These are phyloP conservation scores for Brachionus asplanchnoidis DNA, from an alignment of 1,140 invertebrate genomes.

Conservation along the genomic window DNA sequence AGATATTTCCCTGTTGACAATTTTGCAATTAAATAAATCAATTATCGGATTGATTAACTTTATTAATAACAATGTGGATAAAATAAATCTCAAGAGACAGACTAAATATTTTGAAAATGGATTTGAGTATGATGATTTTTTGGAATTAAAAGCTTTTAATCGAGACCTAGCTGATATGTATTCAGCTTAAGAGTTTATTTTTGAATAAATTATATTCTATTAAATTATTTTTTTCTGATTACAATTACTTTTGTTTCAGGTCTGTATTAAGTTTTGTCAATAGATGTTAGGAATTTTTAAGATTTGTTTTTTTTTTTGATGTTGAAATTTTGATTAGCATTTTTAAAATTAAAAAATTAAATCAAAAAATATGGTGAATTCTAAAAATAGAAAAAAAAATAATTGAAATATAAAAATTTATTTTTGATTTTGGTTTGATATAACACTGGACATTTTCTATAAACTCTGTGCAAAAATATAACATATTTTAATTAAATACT, in stretches of 20 bases:
- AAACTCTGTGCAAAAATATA: too few species aligned
- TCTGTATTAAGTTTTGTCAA: too few species aligned
- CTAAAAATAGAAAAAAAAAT: too few species aligned
- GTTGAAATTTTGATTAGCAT: too few species aligned
- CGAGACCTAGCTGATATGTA: background rate
- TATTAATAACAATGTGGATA: background rate
- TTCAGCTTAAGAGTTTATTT: background rate
- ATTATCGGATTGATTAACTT: background rate
- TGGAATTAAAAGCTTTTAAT: conserved; percentile 31
- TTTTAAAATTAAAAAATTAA: too few species aligned
- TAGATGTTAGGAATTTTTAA: too few species aligned
- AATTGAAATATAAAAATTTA: too few species aligned
- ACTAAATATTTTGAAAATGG: conserved; percentile 36
- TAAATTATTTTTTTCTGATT: background rate
- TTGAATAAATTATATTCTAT: background rate
- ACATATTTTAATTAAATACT: too few species aligned
- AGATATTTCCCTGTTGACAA: conserved; percentile 10
- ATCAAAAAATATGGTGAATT: too few species aligned
- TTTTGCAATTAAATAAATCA: conserved; percentile 29
- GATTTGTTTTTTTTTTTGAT: too few species aligned
- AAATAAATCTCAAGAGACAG: background rate
- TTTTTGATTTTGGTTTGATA: too few species aligned
- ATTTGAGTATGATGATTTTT: conserved; percentile 9
- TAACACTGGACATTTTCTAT: too few species aligned
- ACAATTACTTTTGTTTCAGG: background rate